Evolutionary conservation across 1,140 invertebrate genomes (phyloP), one percentile per base, ranked within the genome.

Genomic region (Monomorium pharaonis): DNA sequence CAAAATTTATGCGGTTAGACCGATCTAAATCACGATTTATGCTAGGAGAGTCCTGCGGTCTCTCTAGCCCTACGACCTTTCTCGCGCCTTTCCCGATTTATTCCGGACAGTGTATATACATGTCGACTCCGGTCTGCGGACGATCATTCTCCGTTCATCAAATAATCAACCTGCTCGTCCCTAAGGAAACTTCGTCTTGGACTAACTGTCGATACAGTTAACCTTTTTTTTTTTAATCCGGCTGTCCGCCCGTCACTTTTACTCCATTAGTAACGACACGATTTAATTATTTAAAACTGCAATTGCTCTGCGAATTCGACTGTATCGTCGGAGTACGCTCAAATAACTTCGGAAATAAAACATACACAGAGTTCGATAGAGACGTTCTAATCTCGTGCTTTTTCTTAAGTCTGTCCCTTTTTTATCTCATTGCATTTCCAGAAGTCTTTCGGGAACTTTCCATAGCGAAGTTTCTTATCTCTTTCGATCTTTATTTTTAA

Each of bases 1-100:
- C 56, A 67, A 86, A 92, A 92, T 93, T 93, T 94, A 94, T 92
- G 91, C 89, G 86, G 87, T 90, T 90, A 84, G 84, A 85, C 78
- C 85, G 84, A 88, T 86, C 91, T 92, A 91, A 93, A 92, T 93
- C 90, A 92, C 86, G 88, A 92, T 75, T 77, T 84, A 83, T 51
- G 42, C 54, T n/a, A 37, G 4, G 27, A 70, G 24, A 72, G 14
- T 24, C 67, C 18, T 54, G 49, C 21, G 49, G 12, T 47, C 21
- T 33, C 51, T 69, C 63, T n/a, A n/a, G 6, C 33, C 47, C 58
- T 44, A 62, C 27, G 44, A 67, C 6, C 62, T 67, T 78, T 58
- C 60, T 75, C 37, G 42, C 37, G 0, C 18, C 51, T 72, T 72
- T 74, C 12, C 9, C 51, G 67, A 83, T 58, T 83, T 74, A 74